Evolutionary conservation across 2,113 vertebrate species (phyloP).

Genomic region (Procapra przewalskii): DNA sequence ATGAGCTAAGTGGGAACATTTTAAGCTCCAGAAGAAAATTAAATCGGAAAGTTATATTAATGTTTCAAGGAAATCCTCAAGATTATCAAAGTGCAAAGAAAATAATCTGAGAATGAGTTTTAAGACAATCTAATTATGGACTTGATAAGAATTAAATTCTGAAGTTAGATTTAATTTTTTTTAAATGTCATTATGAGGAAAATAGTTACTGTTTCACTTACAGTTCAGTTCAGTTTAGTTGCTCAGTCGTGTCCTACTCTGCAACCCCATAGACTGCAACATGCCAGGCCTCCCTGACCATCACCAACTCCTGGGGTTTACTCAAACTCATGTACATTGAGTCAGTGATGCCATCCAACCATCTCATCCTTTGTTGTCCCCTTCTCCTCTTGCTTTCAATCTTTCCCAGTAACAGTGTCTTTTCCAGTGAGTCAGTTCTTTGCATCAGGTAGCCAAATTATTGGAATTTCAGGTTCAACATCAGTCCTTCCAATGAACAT

Average conservation of each 20-base stretch:
- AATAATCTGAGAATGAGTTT: neutral
- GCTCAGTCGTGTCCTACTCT: fast-evolving
- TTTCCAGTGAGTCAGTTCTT: neutral
- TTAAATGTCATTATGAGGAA: neutral
- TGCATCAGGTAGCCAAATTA: neutral
- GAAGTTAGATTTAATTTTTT: neutral
- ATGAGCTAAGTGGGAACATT: neutral
- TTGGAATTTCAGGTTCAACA: neutral
- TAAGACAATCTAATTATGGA: neutral
- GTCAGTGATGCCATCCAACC: neutral
- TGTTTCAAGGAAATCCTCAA: neutral
- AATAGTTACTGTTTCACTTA: neutral
- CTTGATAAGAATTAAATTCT: neutral
- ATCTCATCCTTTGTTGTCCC: neutral
- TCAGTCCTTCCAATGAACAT: neutral
- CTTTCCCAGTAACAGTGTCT: neutral
- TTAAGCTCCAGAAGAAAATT: neutral
- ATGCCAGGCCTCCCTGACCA: neutral
- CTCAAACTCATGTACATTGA: neutral
- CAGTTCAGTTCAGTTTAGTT: neutral
- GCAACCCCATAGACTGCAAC: fast-evolving
- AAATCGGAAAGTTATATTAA: neutral
- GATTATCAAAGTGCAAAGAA: neutral
- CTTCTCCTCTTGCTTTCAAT: neutral
- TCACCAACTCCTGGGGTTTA: neutral